A percentile compares a stretch with the other conserved stretches of the same genome.
Evolutionary conservation across 2,888 invertebrate species (phyloP).

Genomic region (Agrochola macilenta): DNA sequence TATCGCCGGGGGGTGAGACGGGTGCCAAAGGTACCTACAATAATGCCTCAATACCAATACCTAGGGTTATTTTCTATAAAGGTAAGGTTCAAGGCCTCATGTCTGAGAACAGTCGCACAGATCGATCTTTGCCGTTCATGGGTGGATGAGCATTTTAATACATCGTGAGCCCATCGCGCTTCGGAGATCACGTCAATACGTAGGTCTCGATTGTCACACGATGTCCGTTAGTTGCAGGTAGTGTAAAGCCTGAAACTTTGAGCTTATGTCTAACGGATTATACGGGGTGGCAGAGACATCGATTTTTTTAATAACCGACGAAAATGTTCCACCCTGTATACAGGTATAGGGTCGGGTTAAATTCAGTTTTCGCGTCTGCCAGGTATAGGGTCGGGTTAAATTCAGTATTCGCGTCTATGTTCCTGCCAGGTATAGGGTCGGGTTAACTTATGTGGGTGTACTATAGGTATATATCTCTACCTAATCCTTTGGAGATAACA

Average conservation of each 20-base stretch:
- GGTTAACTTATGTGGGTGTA: not conserved
- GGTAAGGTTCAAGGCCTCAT: not conserved
- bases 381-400: not conserved
- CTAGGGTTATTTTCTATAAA: not conserved
- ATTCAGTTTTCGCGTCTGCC: too few relatives aligned
- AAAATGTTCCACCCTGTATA: too few relatives aligned
- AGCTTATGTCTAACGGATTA: not conserved
- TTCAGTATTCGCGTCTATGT: too few relatives aligned
- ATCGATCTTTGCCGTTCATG: slow-evolving; percentile 32
- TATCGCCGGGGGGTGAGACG: too few relatives aligned
- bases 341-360: not conserved
- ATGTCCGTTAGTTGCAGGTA: not conserved
- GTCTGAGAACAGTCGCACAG: not conserved
- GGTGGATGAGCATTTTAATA: slow-evolving; percentile 37
- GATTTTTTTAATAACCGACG: too few relatives aligned
- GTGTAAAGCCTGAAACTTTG: not conserved
- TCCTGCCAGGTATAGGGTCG: not conserved
- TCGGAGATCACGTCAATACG: slow-evolving; percentile 12
- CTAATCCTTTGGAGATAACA: not conserved
- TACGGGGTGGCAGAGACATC: too few relatives aligned
- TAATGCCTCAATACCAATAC: too few relatives aligned
- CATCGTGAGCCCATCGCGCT: slow-evolving; percentile 15
- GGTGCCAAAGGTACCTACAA: too few relatives aligned
- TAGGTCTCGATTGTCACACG: slow-evolving; percentile 4
- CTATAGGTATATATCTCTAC: not conserved